Conservation (phyloP, 1,140 invertebrate species). For the Metopolophium dirhodum region DNA sequence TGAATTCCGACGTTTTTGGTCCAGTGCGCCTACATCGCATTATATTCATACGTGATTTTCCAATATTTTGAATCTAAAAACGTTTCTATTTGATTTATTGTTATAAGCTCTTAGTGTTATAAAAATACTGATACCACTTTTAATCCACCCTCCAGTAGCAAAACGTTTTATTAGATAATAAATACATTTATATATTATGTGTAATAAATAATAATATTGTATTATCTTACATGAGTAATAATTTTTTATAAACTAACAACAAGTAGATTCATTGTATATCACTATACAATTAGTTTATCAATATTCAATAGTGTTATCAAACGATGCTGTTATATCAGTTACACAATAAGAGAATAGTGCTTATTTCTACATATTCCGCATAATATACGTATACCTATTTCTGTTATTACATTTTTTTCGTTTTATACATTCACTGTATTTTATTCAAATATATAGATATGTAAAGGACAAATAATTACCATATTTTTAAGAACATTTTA, state of each 20-base stretch:
- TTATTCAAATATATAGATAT: neutral
- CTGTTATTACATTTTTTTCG: neutral
- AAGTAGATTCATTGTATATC: neutral
- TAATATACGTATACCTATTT: neutral
- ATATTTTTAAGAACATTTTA: neutral
- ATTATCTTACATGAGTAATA: neutral
- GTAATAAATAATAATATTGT: neutral
- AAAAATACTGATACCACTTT: neutral
- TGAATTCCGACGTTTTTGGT: neutral
- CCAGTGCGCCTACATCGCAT: neutral
- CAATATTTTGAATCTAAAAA: conserved; percentile 5
- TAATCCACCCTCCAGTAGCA: neutral
- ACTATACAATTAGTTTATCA: neutral
- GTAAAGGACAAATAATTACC: neutral
- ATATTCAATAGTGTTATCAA: neutral
- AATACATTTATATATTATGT: neutral
- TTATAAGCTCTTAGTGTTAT: neutral
- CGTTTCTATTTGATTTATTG: neutral
- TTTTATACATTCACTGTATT: neutral
- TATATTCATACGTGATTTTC: neutral
- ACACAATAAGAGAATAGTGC: neutral
- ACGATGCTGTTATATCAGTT: neutral
- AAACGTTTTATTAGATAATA: neutral
- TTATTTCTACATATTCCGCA: neutral
- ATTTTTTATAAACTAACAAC: neutral